Evolutionary conservation across 2,888 invertebrate genomes (phyloP).

Genomic region (Dendrolimus houi): DNA sequence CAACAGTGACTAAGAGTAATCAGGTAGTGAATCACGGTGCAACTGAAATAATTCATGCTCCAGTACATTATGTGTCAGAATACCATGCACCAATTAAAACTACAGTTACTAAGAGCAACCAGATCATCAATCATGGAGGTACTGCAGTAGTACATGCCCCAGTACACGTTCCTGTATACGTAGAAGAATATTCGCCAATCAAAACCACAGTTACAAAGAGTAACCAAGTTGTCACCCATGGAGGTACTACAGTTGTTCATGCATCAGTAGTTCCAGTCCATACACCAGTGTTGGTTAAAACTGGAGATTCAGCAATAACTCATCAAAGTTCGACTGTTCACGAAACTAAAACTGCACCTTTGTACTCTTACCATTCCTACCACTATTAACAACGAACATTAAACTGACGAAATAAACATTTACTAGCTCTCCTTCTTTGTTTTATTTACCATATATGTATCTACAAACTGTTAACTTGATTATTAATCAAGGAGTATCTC

Average conservation of each 20-base stretch:
- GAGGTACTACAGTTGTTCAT: conserved; percentile 24
- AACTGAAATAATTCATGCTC: conserved; percentile 31
- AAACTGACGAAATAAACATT: too few relatives aligned
- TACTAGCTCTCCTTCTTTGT: too few relatives aligned
- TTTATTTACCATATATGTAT: too few relatives aligned
- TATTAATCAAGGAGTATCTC: too few relatives aligned
- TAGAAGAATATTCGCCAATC: conserved; percentile 12
- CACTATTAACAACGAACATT: background rate
- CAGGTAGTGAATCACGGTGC: conserved; percentile 47
- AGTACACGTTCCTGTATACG: conserved; percentile 13
- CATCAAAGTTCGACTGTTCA: conserved; percentile 68
- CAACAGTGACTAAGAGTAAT: conserved; percentile 48
- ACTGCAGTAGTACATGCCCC: conserved; percentile 26
- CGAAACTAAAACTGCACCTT: conserved; percentile 38
- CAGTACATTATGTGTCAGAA: conserved; percentile 11
- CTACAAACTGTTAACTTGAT: too few relatives aligned
- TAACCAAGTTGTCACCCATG: conserved; percentile 47
- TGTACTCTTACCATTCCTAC: conserved; percentile 31
- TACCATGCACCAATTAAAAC: conserved; percentile 17
- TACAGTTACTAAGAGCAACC: conserved; percentile 31
- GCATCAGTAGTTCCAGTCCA: conserved; percentile 18
- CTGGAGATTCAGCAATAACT: conserved; percentile 58
- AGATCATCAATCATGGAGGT: conserved; percentile 42
- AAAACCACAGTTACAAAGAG: conserved; percentile 22
- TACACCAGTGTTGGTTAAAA: conserved; percentile 34